Base-by-base conservation (phyloP, 2,113 vertebrate genomes). In the Sialia sialis region DNA sequence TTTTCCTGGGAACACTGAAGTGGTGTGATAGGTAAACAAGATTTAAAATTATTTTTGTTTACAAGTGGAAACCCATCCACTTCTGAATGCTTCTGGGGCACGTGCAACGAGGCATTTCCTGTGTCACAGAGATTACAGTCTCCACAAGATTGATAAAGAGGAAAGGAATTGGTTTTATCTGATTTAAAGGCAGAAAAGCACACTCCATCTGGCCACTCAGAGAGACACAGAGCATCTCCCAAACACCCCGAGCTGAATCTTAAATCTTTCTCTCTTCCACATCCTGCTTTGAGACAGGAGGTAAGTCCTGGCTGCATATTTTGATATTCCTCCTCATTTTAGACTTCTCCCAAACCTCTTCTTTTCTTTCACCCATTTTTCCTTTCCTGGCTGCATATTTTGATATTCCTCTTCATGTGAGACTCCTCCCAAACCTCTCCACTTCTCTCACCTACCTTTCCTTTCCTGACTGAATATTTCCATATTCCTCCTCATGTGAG, bases 131-230 rank as follows among this genome's bases (percentile, higher is more conserved):
- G 91, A 87, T 84, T 16, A 44, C 16, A 56, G 29, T 8, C 60
- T 22, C 59, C 64, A 78, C 18, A 74, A 55, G 63, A 18, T 5
- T 43, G 72, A 63, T 46, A 46, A 81, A 73, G 44, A 54, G 29
- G 49, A 59, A 58, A 85, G 62, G 30, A 62, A 43, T 46, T 70
- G 34, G 1, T 79, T 93, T 86, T 66, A 56, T 88, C 36, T 54
- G 6, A 39, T 80, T 80, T 60, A 48, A 59, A 93, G 80, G 73
- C 72, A 74, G 79, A 77, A 85, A 84, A 52, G 4, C 55, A 86
- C 68, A 38, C 32, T 81, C n/a, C 9, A 5, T 63, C 44, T n/a
- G 70, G 46, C 74, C 68, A 70, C 3, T 1, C 34, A 43, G n/a
- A 34, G 38, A 76, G 51, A 55, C 63, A 12, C 20, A 41, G 73